Evolutionary conservation across 1,140 invertebrate genomes (phyloP), one percentile per base, ranked within the genome.

Genomic region (Melipona quadrifasciata): DNA sequence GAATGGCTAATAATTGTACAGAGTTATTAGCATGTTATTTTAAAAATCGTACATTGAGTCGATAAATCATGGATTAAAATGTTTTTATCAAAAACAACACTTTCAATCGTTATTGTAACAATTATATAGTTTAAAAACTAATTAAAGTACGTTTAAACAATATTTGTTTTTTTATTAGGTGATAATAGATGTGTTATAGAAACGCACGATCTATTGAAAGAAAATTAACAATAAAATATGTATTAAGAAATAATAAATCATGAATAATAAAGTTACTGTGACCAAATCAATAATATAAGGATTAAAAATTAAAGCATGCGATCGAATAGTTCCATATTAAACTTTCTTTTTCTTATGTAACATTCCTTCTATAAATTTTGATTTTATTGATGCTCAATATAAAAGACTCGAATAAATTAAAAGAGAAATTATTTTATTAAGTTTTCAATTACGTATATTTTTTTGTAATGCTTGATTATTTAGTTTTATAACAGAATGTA

Each of bases 191-290:
- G 64, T 82, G 55, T 57, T 84, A 39, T 51, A 84, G 31, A 27
- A 72, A 55, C 24, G 65, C 76, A 27, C 79, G 47, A 79, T 71
- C 10, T 71, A 17, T 79, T 79, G 47, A 58, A 68, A 51, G 12
- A 79, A 61, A 27, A 2, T 27, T 84, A 51, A 53, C 55, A 61
- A 16, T 71, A 79, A 72, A 72, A 64, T 79, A 84, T 84, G 67
- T 84, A 78, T 58, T 19, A 31, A 84, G 39, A 61, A 47, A 68
- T 57, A 31, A 76, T 82, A 57, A 76, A 70, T 61, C 57, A 53
- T 61, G 65, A 53, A 78, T 83, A 83, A 84, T 79, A 84, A 79
- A 84, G 76, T 79, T 84, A 71, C 39, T 64, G 53, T 72, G 76
- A 84, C 67, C 76, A 79, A 17, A 72, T 79, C 27, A 55, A 61